These are phyloP conservation scores for Leptarthrus brevirostris DNA, from an alignment of 2,888 invertebrate species.

Conservation along the genomic window DNA sequence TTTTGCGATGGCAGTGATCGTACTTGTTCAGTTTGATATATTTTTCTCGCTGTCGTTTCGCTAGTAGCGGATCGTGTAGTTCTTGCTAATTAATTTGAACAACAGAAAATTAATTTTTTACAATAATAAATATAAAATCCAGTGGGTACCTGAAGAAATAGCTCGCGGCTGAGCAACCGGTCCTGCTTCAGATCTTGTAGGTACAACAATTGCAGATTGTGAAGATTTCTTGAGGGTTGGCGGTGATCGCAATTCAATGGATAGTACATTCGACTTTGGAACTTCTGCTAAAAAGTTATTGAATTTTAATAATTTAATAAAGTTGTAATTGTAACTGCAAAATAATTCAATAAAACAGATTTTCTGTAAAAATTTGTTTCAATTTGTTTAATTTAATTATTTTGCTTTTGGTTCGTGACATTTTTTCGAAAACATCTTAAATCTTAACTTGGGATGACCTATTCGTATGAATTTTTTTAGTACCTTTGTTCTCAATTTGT, in stretches of 20 bases:
- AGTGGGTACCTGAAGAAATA: slow-evolving; percentile 54
- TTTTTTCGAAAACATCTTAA: background rate
- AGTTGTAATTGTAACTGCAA: too few relatives aligned
- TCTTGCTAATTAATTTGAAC: slow-evolving; percentile 4
- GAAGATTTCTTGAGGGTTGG: slow-evolving; percentile 54
- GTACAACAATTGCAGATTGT: slow-evolving; percentile 10
- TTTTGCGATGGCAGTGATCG: slow-evolving; percentile 29
- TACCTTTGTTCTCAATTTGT: slow-evolving; percentile 20
- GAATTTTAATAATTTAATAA: background rate
- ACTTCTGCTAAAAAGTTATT: slow-evolving; percentile 58
- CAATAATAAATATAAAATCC: too few relatives aligned
- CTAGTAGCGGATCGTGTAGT: slow-evolving; percentile 30
- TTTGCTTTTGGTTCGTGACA: too few relatives aligned
- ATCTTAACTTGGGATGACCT: slow-evolving; percentile 36
- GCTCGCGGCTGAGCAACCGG: slow-evolving; percentile 64
- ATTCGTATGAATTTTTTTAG: background rate
- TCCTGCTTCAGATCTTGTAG: slow-evolving; percentile 53
- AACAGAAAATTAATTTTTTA: background rate
- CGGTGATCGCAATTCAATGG: slow-evolving; percentile 62
- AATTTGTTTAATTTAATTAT: too few relatives aligned
- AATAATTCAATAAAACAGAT: too few relatives aligned
- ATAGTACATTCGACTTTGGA: slow-evolving; percentile 66
- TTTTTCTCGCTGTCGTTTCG: slow-evolving; percentile 10
- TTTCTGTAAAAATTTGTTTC: too few relatives aligned
- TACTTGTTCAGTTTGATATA: slow-evolving; percentile 1